Evolutionary conservation across 2,113 vertebrate genomes (phyloP).

Genomic region (Dolichotis patagonum): DNA sequence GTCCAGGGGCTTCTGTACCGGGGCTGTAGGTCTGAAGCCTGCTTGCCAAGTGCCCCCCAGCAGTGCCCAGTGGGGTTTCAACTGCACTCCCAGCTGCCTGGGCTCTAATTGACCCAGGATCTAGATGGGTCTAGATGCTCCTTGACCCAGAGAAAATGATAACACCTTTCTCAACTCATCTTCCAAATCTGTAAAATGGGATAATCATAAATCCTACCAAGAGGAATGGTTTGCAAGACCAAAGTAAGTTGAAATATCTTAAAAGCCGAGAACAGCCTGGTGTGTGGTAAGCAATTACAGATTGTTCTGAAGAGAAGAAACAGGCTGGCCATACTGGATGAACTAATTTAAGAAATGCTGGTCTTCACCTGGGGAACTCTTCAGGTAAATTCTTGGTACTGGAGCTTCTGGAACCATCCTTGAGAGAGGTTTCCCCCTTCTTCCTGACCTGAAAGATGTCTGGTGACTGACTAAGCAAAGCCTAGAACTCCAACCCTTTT

Average conservation of each 20-base stretch:
- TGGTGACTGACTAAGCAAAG: not conserved
- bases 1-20: not conserved
- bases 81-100: not conserved
- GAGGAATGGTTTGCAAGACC: too few relatives aligned
- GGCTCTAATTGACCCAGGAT: too few relatives aligned
- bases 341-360: not conserved
- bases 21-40: not conserved
- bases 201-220: not conserved
- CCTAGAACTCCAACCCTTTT: not conserved
- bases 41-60: not conserved
- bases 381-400: not conserved
- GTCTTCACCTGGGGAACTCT: not conserved
- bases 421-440: not conserved
- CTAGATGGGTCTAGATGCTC: not conserved
- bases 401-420: not conserved
- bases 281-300: not conserved
- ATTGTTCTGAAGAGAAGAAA: not conserved
- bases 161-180: not conserved
- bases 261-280: not conserved
- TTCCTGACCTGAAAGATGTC: too few relatives aligned
- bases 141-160: not conserved
- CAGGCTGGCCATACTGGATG: not conserved
- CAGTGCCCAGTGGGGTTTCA: fast-evolving
- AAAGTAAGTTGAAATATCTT: not conserved
- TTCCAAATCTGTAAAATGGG: not conserved